phyloP scores from a whole-genome alignment of 2,113 vertebrate genomes.

The Glareola pratincola region DNA sequence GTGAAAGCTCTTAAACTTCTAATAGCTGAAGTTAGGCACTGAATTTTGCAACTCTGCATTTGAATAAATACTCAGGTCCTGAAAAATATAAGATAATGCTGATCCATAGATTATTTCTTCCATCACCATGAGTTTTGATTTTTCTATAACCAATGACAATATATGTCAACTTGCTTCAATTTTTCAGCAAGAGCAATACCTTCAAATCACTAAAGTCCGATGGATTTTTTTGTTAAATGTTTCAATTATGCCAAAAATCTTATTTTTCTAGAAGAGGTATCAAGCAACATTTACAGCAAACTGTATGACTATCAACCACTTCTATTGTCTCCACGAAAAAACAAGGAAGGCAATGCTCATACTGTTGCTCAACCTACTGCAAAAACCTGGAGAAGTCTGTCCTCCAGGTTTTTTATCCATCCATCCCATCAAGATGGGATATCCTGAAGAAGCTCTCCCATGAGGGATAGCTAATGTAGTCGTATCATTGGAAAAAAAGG shows the following conservation, averaged over 20 bases:
- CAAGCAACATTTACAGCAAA: neutral
- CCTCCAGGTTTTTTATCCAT: no score
- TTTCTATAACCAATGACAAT: neutral
- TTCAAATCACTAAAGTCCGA: neutral
- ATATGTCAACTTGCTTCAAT: neutral
- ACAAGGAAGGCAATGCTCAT: neutral
- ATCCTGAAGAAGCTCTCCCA: no score
- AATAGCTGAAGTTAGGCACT: neutral
- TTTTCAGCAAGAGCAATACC: neutral
- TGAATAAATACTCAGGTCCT: neutral
- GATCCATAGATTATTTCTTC: neutral
- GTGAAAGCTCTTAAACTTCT: constrained; percentile 2
- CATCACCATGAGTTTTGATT: neutral
- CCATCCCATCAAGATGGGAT: no score
- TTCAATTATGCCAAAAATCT: neutral
- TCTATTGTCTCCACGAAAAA: neutral
- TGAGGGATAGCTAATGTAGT: neutral
- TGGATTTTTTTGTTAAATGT: neutral
- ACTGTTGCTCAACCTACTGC: neutral
- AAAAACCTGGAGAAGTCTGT: neutral
- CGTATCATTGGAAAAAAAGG: neutral
- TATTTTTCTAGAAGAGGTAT: neutral
- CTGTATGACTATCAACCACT: neutral
- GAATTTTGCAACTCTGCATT: constrained; percentile 1
- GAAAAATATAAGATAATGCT: neutral